Evolutionary conservation across 1,140 invertebrate genomes (phyloP).

Genomic region (Dryas iulia): DNA sequence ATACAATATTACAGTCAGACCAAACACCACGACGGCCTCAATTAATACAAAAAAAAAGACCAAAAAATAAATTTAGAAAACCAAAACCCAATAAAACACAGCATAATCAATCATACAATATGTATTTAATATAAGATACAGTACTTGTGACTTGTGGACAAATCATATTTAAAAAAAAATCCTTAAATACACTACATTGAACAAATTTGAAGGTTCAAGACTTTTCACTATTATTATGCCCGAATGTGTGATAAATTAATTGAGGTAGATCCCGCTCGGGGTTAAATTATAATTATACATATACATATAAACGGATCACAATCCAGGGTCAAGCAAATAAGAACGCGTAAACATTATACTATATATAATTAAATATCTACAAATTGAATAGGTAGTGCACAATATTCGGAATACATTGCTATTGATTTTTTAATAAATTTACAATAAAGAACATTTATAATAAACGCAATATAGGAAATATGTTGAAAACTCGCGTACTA

Average conservation of each 20-base stretch:
- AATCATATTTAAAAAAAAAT: conserved; percentile 66
- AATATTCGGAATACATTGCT: conserved; percentile 59
- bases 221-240: conserved; percentile 74
- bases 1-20: no score
- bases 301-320: conserved; percentile 55
- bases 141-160: conserved; percentile 78
- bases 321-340: conserved; percentile 67
- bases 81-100: conserved; percentile 57
- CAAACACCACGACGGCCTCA: no score
- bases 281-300: conserved; percentile 65
- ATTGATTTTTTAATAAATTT: conserved; percentile 72
- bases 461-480: conserved; percentile 79
- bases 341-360: conserved; percentile 77
- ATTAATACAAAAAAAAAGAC: no score
- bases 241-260: conserved; percentile 78
- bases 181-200: conserved; percentile 68
- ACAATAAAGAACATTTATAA: conserved; percentile 78
- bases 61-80: not conserved
- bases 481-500: conserved; percentile 62
- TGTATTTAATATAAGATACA: conserved; percentile 80
- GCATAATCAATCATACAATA: conserved; percentile 77
- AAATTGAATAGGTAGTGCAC: conserved; percentile 77
- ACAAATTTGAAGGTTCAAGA: conserved; percentile 67
- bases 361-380: conserved; percentile 80
- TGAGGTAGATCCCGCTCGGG: conserved; percentile 76